These are phyloP conservation scores for Cecidostiba fungosa DNA, from an alignment of 2,888 invertebrate genomes.

Conservation along the genomic window DNA sequence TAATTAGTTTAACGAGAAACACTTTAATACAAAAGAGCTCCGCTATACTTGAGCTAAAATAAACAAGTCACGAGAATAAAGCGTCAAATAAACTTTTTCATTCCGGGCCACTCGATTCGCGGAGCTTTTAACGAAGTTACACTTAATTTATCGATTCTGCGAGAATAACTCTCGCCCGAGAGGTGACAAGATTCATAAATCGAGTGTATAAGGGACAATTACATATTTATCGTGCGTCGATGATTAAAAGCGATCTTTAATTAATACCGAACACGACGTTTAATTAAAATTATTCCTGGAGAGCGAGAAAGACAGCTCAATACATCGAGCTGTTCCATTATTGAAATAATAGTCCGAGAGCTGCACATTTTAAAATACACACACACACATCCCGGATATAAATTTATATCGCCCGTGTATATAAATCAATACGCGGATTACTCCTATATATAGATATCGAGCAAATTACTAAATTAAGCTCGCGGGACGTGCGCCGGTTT, in stretches of 20 bases:
- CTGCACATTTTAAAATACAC: neutral
- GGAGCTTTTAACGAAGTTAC: conserved; percentile 6
- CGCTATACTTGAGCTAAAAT: neutral
- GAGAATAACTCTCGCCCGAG: neutral
- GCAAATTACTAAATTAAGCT: neutral
- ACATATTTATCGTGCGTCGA: conserved; percentile 17
- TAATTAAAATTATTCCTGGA: neutral
- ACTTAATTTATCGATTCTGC: conserved; percentile 3
- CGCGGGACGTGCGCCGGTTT: neutral
- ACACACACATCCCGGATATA: neutral
- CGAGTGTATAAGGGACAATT: conserved; percentile 17
- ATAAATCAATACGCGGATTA: neutral
- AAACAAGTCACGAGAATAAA: neutral
- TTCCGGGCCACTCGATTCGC: neutral
- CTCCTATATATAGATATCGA: neutral
- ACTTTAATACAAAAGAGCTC: neutral
- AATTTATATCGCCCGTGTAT: neutral
- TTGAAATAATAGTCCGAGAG: conserved; percentile 3
- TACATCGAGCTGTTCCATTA: neutral
- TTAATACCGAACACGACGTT: conserved; percentile 10
- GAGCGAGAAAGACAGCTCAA: neutral
- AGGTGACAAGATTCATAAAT: conserved; percentile 26
- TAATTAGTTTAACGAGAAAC: neutral
- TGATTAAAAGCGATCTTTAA: conserved; percentile 19
- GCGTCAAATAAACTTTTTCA: neutral